phyloP scores from a whole-genome alignment of 2,113 vertebrate species.

The Lophochroa leadbeateri region DNA sequence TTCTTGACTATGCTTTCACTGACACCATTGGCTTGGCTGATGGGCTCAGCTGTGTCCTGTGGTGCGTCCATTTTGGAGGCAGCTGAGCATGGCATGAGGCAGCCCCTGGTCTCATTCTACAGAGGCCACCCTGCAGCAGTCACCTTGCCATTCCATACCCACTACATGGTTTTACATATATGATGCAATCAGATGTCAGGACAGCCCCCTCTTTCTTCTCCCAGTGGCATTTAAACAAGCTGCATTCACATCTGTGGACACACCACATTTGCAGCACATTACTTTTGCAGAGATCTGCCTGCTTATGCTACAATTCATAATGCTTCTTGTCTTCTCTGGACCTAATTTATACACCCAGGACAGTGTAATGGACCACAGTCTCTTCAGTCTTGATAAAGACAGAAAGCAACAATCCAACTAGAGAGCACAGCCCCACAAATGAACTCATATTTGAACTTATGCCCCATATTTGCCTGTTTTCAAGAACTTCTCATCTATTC shows the following conservation, averaged over 20 bases:
- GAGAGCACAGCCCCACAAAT: neutral
- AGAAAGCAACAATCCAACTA: neutral
- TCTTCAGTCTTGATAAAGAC: neutral
- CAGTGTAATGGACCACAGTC: neutral
- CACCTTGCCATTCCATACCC: neutral
- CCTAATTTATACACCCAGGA: neutral
- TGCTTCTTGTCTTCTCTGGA: neutral
- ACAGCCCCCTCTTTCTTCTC: neutral
- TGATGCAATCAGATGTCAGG: neutral
- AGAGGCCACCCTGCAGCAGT: neutral
- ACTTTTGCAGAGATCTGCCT: neutral
- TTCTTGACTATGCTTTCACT: neutral
- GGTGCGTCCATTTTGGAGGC: neutral
- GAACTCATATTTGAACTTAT: neutral
- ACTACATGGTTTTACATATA: neutral
- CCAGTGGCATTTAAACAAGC: neutral
- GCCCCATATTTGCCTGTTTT: neutral
- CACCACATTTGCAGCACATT: neutral
- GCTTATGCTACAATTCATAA: neutral
- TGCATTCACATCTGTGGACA: neutral
- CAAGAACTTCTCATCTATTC: neutral
- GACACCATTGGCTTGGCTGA: neutral
- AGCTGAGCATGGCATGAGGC: neutral
- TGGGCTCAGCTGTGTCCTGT: neutral
- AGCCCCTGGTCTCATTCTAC: neutral